Percentiles rank a stretch among this genome's conserved stretches.
Conservation (phyloP, 1,140 invertebrate species). For the Drosophila pruinosa region DNA sequence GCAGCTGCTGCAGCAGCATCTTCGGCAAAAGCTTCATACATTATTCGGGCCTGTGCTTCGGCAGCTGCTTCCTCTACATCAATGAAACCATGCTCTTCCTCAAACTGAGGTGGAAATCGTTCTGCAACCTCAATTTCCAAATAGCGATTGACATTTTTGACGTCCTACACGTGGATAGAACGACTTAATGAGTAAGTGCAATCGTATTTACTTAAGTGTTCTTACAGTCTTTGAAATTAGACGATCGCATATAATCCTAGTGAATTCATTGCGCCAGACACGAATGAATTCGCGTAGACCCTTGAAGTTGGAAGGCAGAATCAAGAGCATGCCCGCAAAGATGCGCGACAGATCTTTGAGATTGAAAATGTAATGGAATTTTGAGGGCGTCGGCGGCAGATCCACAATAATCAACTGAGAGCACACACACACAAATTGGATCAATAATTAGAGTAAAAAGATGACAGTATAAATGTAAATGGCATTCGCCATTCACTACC, state of each 20-base stretch:
- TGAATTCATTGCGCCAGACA: slow-evolving; percentile 95
- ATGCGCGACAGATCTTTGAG: slow-evolving; percentile 94
- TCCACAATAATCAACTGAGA: slow-evolving; percentile 87
- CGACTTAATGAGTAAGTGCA: too few relatives aligned
- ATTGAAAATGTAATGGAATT: slow-evolving; percentile 98
- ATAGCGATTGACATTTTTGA: slow-evolving; percentile 72
- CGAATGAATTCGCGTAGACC: slow-evolving; percentile 89
- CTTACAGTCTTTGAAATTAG: slow-evolving; percentile 86
- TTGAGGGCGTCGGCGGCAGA: slow-evolving; percentile 94
- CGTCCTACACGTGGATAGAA: slow-evolving; percentile 44
- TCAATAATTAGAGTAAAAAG: slow-evolving; percentile 55
- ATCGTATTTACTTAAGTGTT: slow-evolving; percentile 11
- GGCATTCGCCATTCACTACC: neutral
- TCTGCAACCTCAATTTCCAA: slow-evolving; percentile 84
- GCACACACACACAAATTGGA: neutral
- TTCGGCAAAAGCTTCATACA: slow-evolving; percentile 46
- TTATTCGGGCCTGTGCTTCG: slow-evolving; percentile 56
- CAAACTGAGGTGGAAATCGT: slow-evolving; percentile 82
- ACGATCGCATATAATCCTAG: slow-evolving; percentile 92
- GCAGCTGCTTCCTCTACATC: slow-evolving; percentile 53
- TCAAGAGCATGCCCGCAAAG: slow-evolving; percentile 90
- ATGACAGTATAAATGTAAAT: neutral
- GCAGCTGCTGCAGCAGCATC: neutral
- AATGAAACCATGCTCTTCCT: slow-evolving; percentile 66
- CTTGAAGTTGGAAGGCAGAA: slow-evolving; percentile 87